phyloP scores from a whole-genome alignment of 2,888 invertebrate genomes.

The Nymphalis urticae region DNA sequence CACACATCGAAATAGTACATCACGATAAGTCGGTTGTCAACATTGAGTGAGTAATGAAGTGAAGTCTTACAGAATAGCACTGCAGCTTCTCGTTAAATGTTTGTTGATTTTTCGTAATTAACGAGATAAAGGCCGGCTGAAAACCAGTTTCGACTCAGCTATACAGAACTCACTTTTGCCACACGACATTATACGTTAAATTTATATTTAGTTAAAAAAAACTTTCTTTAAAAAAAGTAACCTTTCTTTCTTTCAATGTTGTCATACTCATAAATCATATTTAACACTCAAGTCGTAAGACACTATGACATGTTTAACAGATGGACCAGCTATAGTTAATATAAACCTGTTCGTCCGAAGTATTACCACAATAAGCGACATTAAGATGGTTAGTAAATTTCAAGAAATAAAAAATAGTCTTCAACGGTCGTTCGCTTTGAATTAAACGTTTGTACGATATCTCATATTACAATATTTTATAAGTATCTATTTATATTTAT shows the following conservation, averaged over 20 bases:
- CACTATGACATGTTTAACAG: conserved; percentile 77
- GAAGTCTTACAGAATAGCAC: too few species aligned
- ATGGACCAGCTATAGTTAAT: conserved; percentile 97
- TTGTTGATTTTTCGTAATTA: too few species aligned
- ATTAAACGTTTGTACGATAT: conserved; percentile 34
- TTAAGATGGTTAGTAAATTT: conserved; percentile 96
- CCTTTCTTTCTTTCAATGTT: neutral
- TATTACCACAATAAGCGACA: conserved; percentile 99
- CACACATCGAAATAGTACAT: too few species aligned
- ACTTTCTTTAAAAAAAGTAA: too few species aligned
- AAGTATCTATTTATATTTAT: neutral
- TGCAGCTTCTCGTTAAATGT: too few species aligned
- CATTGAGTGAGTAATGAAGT: too few species aligned
- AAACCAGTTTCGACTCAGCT: too few species aligned
- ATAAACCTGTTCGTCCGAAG: conserved; percentile 99
- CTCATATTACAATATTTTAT: conserved; percentile 31
- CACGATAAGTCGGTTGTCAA: too few species aligned
- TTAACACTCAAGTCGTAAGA: conserved; percentile 34
- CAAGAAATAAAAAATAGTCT: conserved; percentile 36
- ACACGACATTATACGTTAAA: too few species aligned
- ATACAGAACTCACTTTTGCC: too few species aligned
- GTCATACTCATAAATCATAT: conserved; percentile 3
- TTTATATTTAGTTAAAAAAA: too few species aligned
- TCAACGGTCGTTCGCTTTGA: conserved; percentile 40
- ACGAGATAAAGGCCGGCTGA: too few species aligned